Evolutionary conservation across 35 echinoderm and acorn worm genomes (phyloP), one percentile per base, ranked within the genome.

Genomic region (Apostichopus japonicus): DNA sequence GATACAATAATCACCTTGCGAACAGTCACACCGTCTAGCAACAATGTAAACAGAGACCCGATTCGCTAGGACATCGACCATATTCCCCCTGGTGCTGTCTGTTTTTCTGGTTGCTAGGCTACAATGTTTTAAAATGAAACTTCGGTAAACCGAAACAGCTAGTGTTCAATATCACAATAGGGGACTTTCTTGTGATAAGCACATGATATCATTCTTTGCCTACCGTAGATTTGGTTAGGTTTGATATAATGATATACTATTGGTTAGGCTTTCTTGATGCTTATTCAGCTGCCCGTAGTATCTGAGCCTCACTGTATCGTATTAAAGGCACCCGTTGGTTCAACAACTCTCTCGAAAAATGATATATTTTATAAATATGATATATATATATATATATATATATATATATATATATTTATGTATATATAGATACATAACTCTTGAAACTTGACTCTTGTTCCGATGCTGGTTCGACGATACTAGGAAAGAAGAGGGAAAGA

Each of bases 401-500:
- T 33, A 0, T 33, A 33, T 33, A 33, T 0, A 33, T 1, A 33
- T 1, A 33, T 33, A 33, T 33, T 25, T n/a, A n/a, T n/a, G 1
- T 25, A 25, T 25, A 25, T 25, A 25, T 25, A 25, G 25, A 25
- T 1, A 25, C 0, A 25, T 25, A 25, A n/a, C n/a, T n/a, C n/a
- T n/a, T n/a, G n/a, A n/a, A n/a, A n/a, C n/a, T n/a, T n/a, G 16
- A 15, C 61, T 15, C 61, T 0, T 65, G 61, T 65, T 10, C 8
- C 16, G 8, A 8, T 65, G 61, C 17, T 67, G 17, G 63, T 67
- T 14, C 17, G 63, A 54, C 11, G 51, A 10, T 83, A 52, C 79
- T 83, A 33, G 16, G 79, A 52, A 83, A 83, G 51, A 83, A 33
- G 27, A 83, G 7, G 16, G 33, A 83, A 83, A 54, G 33, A 83